Evolutionary conservation across 2,888 invertebrate species (phyloP).

Genomic region (Schizotus pectinicornis): DNA sequence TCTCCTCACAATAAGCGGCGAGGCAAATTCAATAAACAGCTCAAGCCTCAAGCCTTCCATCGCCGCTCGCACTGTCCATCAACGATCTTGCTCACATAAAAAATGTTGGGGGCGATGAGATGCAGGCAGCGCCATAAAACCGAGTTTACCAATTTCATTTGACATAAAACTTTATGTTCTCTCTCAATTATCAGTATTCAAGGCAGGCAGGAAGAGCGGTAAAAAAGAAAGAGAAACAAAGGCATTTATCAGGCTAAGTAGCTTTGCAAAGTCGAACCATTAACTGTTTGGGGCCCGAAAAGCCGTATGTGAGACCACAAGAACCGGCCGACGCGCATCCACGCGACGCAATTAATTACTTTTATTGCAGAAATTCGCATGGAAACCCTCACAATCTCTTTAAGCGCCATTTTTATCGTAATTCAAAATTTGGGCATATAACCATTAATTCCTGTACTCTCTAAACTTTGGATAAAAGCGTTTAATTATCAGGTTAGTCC

Average conservation of each 20-base stretch:
- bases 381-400: too few species aligned
- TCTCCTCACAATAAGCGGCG: too few species aligned
- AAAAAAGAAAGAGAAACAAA: slow-evolving; percentile 35
- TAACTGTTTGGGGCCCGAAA: slow-evolving; percentile 27
- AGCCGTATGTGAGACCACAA: slow-evolving; percentile 19
- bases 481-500: background rate
- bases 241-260: slow-evolving; percentile 38
- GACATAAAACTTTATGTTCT: slow-evolving; percentile 34
- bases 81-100: slow-evolving; percentile 13
- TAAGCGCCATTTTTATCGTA: too few species aligned
- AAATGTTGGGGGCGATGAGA: slow-evolving; percentile 19
- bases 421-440: too few species aligned
- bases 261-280: slow-evolving; percentile 37
- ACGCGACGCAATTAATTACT: slow-evolving; percentile 18
- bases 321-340: slow-evolving; percentile 11
- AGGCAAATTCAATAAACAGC: slow-evolving; percentile 8
- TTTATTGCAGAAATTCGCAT: slow-evolving; percentile 9
- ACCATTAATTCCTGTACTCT: too few species aligned
- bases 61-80: background rate
- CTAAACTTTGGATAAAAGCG: too few species aligned
- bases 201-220: slow-evolving; percentile 26
- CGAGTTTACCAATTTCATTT: slow-evolving; percentile 32
- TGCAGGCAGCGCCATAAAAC: slow-evolving; percentile 22
- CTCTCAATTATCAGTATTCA: slow-evolving; percentile 37
- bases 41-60: too few species aligned